phyloP scores from a whole-genome alignment of 2,113 vertebrate species.

The Syngnathus scovelli region DNA sequence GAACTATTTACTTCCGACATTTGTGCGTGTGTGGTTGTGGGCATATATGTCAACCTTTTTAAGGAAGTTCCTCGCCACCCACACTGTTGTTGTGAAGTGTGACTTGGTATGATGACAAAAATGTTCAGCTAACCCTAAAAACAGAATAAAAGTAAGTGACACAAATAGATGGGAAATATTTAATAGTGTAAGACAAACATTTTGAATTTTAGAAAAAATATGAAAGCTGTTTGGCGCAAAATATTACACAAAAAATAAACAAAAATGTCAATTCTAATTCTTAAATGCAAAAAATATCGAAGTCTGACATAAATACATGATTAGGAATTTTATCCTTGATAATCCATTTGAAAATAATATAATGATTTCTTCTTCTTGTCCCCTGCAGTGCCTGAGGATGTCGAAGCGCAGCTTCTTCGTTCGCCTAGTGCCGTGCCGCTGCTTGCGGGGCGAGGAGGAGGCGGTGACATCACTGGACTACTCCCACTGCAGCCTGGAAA shows the following conservation, averaged over 20 bases:
- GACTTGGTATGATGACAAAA: neutral
- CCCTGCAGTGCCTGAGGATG: slow-evolving; percentile 86
- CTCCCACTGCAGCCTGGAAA: slow-evolving; percentile 98
- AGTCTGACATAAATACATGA: neutral
- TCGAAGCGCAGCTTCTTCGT: slow-evolving; percentile 93
- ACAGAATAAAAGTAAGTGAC: no score
- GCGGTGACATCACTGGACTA: slow-evolving; percentile 92
- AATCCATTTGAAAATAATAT: no score
- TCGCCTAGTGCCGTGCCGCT: slow-evolving; percentile 95
- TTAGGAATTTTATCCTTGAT: neutral
- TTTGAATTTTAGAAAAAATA: no score
- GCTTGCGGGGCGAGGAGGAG: slow-evolving; percentile 95
- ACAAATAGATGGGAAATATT: neutral
- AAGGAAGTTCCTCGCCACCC: slow-evolving; percentile 34
- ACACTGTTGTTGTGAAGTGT: neutral
- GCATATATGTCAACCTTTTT: slow-evolving; percentile 29
- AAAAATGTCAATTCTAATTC: neutral
- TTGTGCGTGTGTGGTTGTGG: slow-evolving; percentile 4
- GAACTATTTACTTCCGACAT: neutral
- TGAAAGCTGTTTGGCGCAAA: no score
- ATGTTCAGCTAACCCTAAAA: no score
- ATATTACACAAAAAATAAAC: neutral
- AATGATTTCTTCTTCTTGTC: slow-evolving; percentile 3
- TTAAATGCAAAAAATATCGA: neutral
- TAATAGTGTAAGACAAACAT: neutral